Evolutionary conservation across 2,797 vertebrate species (phyloP), one percentile per base, ranked within the genome.

Genomic region (Gambelia wislizenii): DNA sequence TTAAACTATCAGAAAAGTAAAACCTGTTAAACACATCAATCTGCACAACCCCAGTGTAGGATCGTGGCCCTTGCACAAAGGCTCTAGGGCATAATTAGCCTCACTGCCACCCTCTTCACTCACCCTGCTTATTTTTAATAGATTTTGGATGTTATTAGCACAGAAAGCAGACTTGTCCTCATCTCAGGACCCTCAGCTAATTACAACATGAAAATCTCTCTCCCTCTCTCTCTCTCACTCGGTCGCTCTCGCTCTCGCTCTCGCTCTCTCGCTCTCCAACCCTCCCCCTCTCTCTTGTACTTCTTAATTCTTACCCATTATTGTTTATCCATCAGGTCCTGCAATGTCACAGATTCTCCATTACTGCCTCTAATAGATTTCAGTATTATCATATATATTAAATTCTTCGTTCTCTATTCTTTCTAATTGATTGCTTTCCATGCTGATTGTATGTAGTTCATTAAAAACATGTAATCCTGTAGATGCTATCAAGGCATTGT

Each of bases 361-460:
- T 96, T 94, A 89, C 93, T 95, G 94, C 92, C 89, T 93, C 59
- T 94, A 95, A 96, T 93, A 97, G 94, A 96, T 97, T 96, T 96
- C 95, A 92, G 88, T 96, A 97, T 97, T 97, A 97, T 95, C 97
- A 97, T 97, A 97, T 97, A 97, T 97, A 97, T 97, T 97, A 97
- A 95, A 96, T 96, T 97, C 95, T 96, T 5, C 42, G 0, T 9
- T 47, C 25, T 47, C 74, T 76, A 5, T 74, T 27, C 44, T 13
- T 6, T 44, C 27, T 76, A 44, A 47, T 47, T 96, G 95, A 97
- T 95, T 95, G 92, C 94, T 95, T 95, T 95, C 81, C 89, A 89
- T 88, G 64, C 80, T 90, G 92, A 96, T 89, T 93, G 69, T 93
- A 75, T 85, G 85, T 85, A 95, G 90, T 95, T 96, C 95, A 96